phyloP scores from a whole-genome alignment of 2,888 invertebrate genomes.

The Hydriomena furcata region DNA sequence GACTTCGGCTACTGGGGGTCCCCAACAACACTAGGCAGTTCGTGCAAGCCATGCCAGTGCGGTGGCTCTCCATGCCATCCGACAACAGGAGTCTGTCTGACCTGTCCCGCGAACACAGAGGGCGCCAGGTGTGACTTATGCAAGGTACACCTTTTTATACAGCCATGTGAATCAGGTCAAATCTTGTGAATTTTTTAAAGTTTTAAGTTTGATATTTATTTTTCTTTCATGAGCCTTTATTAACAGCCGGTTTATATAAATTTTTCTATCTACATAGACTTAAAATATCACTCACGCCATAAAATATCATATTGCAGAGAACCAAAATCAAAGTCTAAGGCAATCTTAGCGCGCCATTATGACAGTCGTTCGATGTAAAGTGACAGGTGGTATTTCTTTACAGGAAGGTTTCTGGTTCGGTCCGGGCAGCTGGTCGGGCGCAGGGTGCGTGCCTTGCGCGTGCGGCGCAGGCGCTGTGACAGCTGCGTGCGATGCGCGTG shows the following conservation, averaged over 20 bases:
- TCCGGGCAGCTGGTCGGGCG: slow-evolving; percentile 72
- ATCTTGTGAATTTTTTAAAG: no score
- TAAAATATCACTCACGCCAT: no score
- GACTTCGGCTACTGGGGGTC: slow-evolving; percentile 94
- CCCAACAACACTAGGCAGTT: slow-evolving; percentile 87
- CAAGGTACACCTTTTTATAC: slow-evolving; percentile 48
- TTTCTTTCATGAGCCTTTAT: no score
- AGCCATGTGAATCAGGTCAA: no score
- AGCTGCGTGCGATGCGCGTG: slow-evolving; percentile 86
- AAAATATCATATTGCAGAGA: no score
- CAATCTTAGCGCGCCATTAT: no score
- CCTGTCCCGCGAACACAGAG: slow-evolving; percentile 87
- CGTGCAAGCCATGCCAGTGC: slow-evolving; percentile 92
- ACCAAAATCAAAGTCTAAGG: no score
- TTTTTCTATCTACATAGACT: no score
- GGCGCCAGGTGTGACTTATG: slow-evolving; percentile 87
- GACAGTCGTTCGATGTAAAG: no score
- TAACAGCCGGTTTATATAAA: no score
- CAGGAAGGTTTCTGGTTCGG: slow-evolving; percentile 77
- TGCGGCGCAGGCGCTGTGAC: slow-evolving; percentile 90
- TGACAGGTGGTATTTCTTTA: no score
- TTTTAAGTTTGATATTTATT: no score
- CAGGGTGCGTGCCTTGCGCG: slow-evolving; percentile 87
- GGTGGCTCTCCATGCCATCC: slow-evolving; percentile 94
- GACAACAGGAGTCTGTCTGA: slow-evolving; percentile 92